phyloP scores from a whole-genome alignment of 2,888 invertebrate species.

The Melanophora roralis region DNA sequence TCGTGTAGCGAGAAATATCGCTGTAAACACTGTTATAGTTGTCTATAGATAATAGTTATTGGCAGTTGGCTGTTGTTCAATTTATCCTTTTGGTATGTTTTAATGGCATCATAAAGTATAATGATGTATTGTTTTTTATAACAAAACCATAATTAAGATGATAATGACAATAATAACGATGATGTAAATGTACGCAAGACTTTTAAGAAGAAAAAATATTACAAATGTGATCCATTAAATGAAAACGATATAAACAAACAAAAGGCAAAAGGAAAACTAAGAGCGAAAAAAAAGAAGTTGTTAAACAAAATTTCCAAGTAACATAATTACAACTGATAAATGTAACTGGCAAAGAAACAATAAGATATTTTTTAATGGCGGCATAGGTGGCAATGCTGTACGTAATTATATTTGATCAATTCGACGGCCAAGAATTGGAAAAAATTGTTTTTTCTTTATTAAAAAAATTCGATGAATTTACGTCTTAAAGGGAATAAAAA shows the following conservation, averaged over 20 bases:
- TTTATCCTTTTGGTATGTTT: conserved; percentile 26
- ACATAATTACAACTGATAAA: background rate
- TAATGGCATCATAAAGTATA: conserved; percentile 35
- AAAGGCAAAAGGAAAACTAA: background rate
- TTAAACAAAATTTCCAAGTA: background rate
- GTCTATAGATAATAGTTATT: background rate
- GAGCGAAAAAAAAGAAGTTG: background rate
- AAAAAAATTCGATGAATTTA: too few relatives aligned
- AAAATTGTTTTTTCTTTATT: too few relatives aligned
- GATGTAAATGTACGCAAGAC: background rate
- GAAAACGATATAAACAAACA: background rate
- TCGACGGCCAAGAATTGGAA: too few relatives aligned
- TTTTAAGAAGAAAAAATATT: too few relatives aligned
- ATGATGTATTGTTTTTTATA: conserved; percentile 34
- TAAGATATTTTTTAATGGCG: too few relatives aligned
- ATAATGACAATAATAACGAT: background rate
- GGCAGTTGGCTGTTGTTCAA: conserved; percentile 13
- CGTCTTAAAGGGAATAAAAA: too few relatives aligned
- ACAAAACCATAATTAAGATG: conserved; percentile 26
- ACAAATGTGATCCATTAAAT: background rate
- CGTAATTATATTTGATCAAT: too few relatives aligned
- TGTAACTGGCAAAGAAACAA: background rate
- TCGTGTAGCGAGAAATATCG: background rate
- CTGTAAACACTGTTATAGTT: background rate
- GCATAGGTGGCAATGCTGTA: too few relatives aligned